These are phyloP conservation scores for Anomalospiza imberbis DNA, from an alignment of 2,797 vertebrate species.

Conservation along the genomic window DNA sequence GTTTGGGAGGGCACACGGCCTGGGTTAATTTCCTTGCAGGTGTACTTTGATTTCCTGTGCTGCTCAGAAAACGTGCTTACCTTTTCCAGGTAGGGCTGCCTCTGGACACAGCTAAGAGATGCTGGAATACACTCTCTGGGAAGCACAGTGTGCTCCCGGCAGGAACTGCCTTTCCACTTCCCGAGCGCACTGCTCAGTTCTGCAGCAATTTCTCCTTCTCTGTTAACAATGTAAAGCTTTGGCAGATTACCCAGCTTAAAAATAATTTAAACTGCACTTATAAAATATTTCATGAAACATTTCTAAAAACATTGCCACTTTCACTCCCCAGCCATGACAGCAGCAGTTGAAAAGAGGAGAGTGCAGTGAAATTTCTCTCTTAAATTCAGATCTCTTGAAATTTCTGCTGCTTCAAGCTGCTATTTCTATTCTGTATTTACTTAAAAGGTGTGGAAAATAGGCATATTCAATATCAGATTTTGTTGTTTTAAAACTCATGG, in stretches of 20 bases:
- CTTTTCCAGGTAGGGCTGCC: not conserved
- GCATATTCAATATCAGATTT: slow-evolving; percentile 57
- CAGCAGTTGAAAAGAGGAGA: slow-evolving; percentile 26
- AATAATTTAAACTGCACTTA: slow-evolving; percentile 62
- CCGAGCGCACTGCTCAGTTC: not conserved
- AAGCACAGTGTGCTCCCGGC: not conserved
- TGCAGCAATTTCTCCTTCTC: slow-evolving; percentile 10
- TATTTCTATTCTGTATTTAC: slow-evolving; percentile 51
- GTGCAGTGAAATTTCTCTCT: not conserved
- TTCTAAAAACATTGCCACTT: slow-evolving; percentile 54
- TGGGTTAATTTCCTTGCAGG: not conserved
- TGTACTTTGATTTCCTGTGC: not conserved
- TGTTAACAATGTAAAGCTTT: slow-evolving; percentile 43
- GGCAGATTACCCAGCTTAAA: slow-evolving; percentile 58
- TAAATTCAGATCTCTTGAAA: slow-evolving; percentile 58
- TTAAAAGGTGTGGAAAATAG: slow-evolving; percentile 61
- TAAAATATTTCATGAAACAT: slow-evolving; percentile 61
- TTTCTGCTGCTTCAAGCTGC: slow-evolving; percentile 61
- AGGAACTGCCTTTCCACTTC: not conserved
- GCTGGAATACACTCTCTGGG: not conserved
- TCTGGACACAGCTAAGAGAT: not conserved
- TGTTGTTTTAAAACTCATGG: slow-evolving; percentile 65
- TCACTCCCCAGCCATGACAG: slow-evolving; percentile 44
- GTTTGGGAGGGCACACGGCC: not conserved
- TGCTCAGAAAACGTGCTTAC: not conserved